Conservation (phyloP, 2,888 invertebrate species). For the Drosophila kuntzei region DNA sequence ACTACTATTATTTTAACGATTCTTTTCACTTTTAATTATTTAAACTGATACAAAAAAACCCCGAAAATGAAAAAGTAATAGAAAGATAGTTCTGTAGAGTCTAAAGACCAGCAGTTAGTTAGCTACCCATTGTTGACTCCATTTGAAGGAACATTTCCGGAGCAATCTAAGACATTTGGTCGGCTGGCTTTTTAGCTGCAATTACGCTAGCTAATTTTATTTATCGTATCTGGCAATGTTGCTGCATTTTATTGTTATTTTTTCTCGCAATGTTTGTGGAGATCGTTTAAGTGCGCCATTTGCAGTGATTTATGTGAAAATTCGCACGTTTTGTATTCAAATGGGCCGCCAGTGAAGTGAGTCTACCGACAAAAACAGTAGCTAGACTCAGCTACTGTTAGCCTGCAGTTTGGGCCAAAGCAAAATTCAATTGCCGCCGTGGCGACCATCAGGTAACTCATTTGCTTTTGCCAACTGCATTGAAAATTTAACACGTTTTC, state of each 20-base stretch:
- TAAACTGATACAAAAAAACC: neutral
- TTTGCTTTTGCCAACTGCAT: constrained; percentile 26
- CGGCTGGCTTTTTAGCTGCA: constrained; percentile 38
- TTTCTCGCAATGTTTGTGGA: constrained; percentile 30
- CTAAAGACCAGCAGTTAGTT: neutral
- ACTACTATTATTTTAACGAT: neutral
- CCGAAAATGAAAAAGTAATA: too few species aligned
- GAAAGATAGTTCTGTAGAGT: neutral
- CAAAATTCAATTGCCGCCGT: constrained; percentile 33
- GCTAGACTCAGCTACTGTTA: constrained; percentile 8
- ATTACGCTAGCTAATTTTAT: constrained; percentile 75
- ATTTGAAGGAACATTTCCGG: neutral
- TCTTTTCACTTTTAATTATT: neutral
- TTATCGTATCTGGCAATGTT: constrained; percentile 61
- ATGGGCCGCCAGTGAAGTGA: constrained; percentile 37
- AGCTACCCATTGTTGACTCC: neutral
- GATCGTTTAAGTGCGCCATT: constrained; percentile 73
- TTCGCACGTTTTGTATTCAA: constrained; percentile 72
- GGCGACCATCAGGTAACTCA: constrained; percentile 62
- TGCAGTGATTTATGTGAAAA: constrained; percentile 77
- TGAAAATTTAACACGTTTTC: constrained; percentile 60
- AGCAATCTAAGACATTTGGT: neutral
- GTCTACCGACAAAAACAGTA: constrained; percentile 20
- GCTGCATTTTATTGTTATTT: constrained; percentile 49
- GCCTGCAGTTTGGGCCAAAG: constrained; percentile 25